Base-by-base conservation (phyloP, 2,888 invertebrate species). In the Taenaris catops region DNA sequence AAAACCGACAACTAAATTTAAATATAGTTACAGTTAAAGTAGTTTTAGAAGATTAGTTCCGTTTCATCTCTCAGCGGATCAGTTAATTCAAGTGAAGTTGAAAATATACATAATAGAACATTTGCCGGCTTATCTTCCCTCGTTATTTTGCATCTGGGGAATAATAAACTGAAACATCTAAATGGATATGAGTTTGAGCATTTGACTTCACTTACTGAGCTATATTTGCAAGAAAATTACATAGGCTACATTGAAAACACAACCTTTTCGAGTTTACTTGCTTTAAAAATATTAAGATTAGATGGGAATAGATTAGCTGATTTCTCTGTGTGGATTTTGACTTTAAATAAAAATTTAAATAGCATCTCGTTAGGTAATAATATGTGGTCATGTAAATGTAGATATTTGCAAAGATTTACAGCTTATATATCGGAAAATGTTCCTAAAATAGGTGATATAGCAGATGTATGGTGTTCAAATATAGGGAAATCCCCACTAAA, bases 321-420 rank as follows among this genome's bases (percentile, higher is more conserved):
- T 31, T 94, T 95, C 72, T 91, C 93, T 8, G 91, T 96, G 34
- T 94, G 94, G 92, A 92, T 91, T 60, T 86, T 94, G 49, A 80
- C 55, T 63, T 71, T 72, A 55, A 93, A 93, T 68, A 79, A 86
- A 28, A 88, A 91, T 46, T 78, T 96, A 38, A 90, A 90, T 40
- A 91, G 93, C 39, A 66, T 96, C 32, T 90, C 92, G 1, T 80
- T 96, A 45, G 93, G 94, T n/a, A 91, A 93, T 55, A 97, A 97
- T 67, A 91, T 91, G 51, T 97, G 96, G 96, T 94, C 94, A 2
- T 97, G 97, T 62, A 92, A 94, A 48, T 97, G 97, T 74, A 92
- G 94, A 70, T 96, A 95, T 78, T 88, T 96, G 52, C 93, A 94
- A 64, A 93, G 92, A 58, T 88, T 96, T 48, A 94, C 95, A 9